Evolutionary conservation across 2,113 vertebrate species (phyloP).

Genomic region (Odontophorus gujanensis): DNA sequence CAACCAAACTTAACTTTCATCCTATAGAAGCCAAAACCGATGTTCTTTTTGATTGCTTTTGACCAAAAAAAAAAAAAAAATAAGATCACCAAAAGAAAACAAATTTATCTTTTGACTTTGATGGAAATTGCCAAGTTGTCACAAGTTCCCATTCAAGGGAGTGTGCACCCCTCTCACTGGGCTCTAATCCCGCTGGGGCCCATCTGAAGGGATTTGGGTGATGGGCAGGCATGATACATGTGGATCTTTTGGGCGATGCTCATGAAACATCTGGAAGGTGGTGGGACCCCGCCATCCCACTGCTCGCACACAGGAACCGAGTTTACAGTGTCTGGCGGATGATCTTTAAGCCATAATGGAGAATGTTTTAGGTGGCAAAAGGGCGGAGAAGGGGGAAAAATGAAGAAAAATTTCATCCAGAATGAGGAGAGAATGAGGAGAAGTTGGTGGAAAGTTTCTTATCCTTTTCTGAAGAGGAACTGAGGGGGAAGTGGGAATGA

Average conservation of each 20-base stretch:
- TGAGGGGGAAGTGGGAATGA: not conserved
- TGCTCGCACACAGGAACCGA: rapidly evolving
- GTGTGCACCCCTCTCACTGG: rapidly evolving
- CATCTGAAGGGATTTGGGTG: not conserved
- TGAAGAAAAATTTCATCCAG: not conserved
- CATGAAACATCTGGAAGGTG: not conserved
- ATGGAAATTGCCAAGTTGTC: not conserved
- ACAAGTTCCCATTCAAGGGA: not conserved
- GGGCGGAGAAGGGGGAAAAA: not conserved
- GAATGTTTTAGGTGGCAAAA: not conserved
- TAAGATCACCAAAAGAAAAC: constrained; percentile 3
- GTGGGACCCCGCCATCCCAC: not conserved
- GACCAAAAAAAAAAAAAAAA: constrained; percentile 18
- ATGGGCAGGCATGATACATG: not conserved
- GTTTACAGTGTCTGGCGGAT: not conserved
- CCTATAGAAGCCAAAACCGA: constrained; percentile 25
- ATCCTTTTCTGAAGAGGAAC: not conserved
- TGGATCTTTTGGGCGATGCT: not conserved
- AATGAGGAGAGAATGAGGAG: not conserved
- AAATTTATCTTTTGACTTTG: constrained; percentile 4
- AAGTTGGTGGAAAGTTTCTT: not conserved
- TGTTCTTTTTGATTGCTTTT: constrained; percentile 25
- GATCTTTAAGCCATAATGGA: not conserved
- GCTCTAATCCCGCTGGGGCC: not conserved
- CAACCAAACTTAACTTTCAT: constrained; percentile 19